Conservation (phyloP, 2,888 invertebrate genomes). For the Oligia strigilis region DNA sequence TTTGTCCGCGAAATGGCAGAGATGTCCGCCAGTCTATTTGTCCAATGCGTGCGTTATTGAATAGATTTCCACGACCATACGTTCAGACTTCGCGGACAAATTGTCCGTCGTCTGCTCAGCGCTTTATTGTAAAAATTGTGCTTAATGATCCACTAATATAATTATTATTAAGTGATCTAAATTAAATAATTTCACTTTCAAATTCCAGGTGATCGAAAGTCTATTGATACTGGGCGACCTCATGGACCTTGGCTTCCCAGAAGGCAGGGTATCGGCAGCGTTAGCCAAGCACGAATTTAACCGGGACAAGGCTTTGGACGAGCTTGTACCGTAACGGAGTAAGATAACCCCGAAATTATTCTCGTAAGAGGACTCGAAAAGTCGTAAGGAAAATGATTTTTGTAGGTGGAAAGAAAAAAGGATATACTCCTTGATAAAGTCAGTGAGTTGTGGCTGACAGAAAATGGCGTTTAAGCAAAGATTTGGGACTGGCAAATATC, state of each 20-base stretch:
- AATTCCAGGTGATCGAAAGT: slow-evolving; percentile 94
- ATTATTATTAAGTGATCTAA: neutral
- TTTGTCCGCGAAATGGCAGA: neutral
- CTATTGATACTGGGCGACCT: slow-evolving; percentile 94
- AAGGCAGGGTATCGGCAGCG: slow-evolving; percentile 93
- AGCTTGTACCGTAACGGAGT: slow-evolving; percentile 92
- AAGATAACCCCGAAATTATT: slow-evolving; percentile 27
- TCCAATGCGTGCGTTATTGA: neutral
- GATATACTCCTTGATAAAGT: slow-evolving; percentile 25
- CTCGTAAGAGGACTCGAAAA: slow-evolving; percentile 51
- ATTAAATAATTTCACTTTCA: neutral
- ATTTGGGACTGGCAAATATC: slow-evolving; percentile 9
- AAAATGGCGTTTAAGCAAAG: slow-evolving; percentile 26
- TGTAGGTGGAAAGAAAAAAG: slow-evolving; percentile 25
- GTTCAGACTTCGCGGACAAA: neutral
- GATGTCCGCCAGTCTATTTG: neutral
- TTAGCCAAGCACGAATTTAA: slow-evolving; percentile 95
- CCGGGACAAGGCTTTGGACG: slow-evolving; percentile 96
- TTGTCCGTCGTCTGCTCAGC: neutral
- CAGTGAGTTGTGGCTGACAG: slow-evolving; percentile 26
- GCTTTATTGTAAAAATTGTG: neutral
- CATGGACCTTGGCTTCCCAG: slow-evolving; percentile 95
- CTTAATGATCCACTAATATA: neutral
- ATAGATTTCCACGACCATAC: neutral
- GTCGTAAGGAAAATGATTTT: slow-evolving; percentile 46